Evolutionary conservation across 2,888 invertebrate genomes (phyloP).

Genomic region (Drosophila atripex): DNA sequence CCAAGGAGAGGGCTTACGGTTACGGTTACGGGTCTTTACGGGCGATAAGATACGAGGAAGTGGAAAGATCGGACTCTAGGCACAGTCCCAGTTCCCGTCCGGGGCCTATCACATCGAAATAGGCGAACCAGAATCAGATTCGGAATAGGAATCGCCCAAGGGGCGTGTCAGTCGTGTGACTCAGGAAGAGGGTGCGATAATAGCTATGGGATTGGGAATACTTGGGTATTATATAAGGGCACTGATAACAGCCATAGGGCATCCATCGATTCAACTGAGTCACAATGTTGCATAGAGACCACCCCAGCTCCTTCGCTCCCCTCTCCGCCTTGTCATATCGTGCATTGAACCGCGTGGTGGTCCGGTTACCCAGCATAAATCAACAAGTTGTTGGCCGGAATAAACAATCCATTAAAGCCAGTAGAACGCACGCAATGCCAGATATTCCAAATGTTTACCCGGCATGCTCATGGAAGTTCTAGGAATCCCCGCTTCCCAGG

Average conservation of each 20-base stretch:
- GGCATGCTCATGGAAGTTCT: no score
- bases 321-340: slow-evolving; percentile 21
- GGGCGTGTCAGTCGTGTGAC: slow-evolving; percentile 61
- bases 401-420: slow-evolving; percentile 22
- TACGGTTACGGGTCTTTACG: not conserved
- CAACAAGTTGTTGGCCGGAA: slow-evolving; percentile 36
- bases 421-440: slow-evolving; percentile 13
- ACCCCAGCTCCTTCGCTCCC: not conserved
- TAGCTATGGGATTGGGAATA: not conserved
- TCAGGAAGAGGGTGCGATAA: slow-evolving; percentile 42
- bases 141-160: slow-evolving; percentile 16
- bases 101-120: slow-evolving; percentile 61
- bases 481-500: not conserved
- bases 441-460: no score
- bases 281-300: slow-evolving; percentile 2
- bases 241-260: slow-evolving; percentile 11
- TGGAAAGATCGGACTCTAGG: slow-evolving; percentile 12
- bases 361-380: slow-evolving; percentile 6
- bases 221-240: slow-evolving; percentile 27
- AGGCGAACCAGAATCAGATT: slow-evolving; percentile 21
- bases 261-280: slow-evolving; percentile 1
- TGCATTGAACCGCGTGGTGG: slow-evolving; percentile 31
- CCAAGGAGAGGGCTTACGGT: slow-evolving; percentile 30
- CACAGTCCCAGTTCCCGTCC: slow-evolving; percentile 16
- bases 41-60: slow-evolving; percentile 63